These are phyloP conservation scores for Crypturellus undulatus DNA, from an alignment of 2,113 vertebrate species.

Conservation along the genomic window DNA sequence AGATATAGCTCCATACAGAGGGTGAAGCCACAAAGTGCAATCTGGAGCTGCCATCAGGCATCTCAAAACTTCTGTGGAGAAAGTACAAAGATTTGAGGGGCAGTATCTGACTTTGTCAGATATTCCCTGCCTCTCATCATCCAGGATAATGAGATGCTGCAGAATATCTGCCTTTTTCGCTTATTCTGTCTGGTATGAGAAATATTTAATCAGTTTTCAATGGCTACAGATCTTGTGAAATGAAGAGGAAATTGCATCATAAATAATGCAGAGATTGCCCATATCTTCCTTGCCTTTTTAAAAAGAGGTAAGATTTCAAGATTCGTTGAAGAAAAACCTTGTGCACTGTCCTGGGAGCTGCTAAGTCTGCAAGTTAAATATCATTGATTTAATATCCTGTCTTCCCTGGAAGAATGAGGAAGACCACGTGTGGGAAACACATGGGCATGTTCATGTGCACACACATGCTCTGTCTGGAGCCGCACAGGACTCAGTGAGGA, in stretches of 20 bases:
- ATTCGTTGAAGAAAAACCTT: neutral
- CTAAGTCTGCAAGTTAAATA: neutral
- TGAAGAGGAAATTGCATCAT: neutral
- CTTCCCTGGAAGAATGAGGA: neutral
- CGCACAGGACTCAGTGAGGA: neutral
- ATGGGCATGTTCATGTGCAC: too few species aligned
- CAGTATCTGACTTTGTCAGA: neutral
- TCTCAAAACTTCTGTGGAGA: neutral
- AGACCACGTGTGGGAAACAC: fast-evolving
- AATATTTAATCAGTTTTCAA: neutral
- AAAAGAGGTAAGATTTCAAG: neutral
- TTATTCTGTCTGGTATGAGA: neutral
- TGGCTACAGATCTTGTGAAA: neutral
- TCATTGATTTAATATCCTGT: neutral
- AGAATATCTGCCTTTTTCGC: neutral
- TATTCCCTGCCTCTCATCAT: neutral
- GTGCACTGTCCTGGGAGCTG: fast-evolving
- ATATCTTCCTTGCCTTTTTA: fast-evolving
- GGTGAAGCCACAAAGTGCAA: neutral
- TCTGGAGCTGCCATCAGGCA: neutral
- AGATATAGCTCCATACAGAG: neutral
- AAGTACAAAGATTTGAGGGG: neutral
- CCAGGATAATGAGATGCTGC: neutral
- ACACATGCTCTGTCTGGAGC: fast-evolving
- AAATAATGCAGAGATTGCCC: neutral